These are phyloP conservation scores for Catharus ustulatus DNA, from an alignment of 2,797 vertebrate genomes.

Conservation along the genomic window DNA sequence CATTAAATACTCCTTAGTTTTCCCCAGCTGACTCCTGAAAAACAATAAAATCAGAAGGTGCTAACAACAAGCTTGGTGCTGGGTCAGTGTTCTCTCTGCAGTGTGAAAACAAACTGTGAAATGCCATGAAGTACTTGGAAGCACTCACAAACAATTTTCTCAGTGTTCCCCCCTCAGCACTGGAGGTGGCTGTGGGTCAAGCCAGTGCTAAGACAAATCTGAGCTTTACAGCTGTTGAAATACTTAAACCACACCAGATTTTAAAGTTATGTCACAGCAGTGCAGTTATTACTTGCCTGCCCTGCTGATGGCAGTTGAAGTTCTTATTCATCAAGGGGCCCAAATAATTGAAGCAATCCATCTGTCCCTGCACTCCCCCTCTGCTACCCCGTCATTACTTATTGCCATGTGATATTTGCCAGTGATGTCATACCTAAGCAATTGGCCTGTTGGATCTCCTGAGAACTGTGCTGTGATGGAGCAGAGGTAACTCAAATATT, in stretches of 20 bases:
- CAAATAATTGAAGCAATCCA: slow-evolving; percentile 59
- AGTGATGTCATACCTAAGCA: slow-evolving; percentile 34
- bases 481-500: slow-evolving; percentile 19
- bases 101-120: not conserved
- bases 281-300: slow-evolving; percentile 42
- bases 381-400: not conserved
- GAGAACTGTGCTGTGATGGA: not conserved
- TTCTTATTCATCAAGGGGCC: slow-evolving; percentile 49
- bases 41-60: not conserved
- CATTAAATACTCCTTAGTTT: not conserved
- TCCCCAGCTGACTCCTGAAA: not conserved
- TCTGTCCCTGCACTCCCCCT: not conserved
- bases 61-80: not conserved
- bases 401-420: slow-evolving; percentile 21
- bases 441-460: not conserved
- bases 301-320: slow-evolving; percentile 49
- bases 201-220: slow-evolving; percentile 16
- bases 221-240: slow-evolving; percentile 56
- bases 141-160: slow-evolving; percentile 8
- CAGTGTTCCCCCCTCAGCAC: not conserved
- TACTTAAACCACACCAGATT: slow-evolving; percentile 42
- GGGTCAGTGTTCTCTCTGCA: not conserved
- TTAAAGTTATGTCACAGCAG: slow-evolving; percentile 51
- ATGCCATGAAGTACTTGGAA: slow-evolving; percentile 29
- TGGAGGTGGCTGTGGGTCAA: slow-evolving; percentile 35